Percentiles rank a stretch among this genome's conserved stretches.
phyloP scores from a whole-genome alignment of 2,113 vertebrate species.

The Halcyon malimbica region DNA sequence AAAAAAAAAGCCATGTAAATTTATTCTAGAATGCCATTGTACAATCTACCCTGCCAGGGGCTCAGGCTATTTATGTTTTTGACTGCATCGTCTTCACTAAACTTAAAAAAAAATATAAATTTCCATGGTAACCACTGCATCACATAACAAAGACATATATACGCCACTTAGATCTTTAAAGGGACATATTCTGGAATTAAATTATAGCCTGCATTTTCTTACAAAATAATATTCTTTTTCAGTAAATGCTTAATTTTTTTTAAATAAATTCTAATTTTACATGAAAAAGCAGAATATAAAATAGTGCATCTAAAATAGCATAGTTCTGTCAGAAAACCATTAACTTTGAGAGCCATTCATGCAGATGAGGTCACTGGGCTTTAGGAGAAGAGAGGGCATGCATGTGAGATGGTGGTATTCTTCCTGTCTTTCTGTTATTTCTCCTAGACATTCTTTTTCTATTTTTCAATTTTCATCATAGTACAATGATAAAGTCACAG shows the following conservation, averaged over 20 bases:
- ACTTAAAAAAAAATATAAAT: constrained; percentile 26
- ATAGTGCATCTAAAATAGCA: neutral
- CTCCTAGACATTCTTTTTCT: neutral
- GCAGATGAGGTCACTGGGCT: neutral
- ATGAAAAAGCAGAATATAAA: neutral
- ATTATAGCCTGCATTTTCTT: neutral
- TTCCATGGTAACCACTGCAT: constrained; percentile 58
- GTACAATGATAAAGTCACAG: neutral
- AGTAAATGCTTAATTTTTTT: neutral
- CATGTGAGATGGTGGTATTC: neutral
- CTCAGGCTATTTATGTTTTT: constrained; percentile 51
- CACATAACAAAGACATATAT: constrained; percentile 6
- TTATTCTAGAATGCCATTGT: constrained; percentile 22
- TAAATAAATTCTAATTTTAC: neutral
- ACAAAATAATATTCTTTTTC: neutral
- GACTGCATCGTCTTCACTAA: constrained; percentile 47
- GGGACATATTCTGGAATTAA: neutral
- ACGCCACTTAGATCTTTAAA: constrained; percentile 32
- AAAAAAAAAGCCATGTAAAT: neutral
- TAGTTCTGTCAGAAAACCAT: neutral
- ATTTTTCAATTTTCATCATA: neutral
- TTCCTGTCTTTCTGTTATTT: neutral
- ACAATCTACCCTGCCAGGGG: constrained; percentile 27
- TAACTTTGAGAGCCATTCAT: neutral
- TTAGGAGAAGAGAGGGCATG: neutral